phyloP scores from a whole-genome alignment of 2,113 vertebrate genomes.

The Parus major region DNA sequence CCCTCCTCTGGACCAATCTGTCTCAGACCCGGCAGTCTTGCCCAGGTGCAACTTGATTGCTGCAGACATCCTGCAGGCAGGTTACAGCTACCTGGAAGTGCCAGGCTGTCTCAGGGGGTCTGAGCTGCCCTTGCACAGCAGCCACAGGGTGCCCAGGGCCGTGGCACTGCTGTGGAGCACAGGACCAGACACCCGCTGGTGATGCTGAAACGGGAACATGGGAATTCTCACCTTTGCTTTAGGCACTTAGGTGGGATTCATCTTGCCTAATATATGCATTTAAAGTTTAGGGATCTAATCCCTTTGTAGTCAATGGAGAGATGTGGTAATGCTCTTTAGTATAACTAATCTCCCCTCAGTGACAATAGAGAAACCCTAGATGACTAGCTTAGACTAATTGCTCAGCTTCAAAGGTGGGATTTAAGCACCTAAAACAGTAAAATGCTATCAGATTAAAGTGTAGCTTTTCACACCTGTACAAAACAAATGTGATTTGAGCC shows the following conservation, averaged over 20 bases:
- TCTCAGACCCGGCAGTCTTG: background rate
- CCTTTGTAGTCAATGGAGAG: background rate
- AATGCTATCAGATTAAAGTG: slow-evolving; percentile 46
- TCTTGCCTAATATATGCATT: background rate
- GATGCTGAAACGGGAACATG: background rate
- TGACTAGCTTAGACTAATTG: slow-evolving; percentile 50
- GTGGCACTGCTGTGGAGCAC: background rate
- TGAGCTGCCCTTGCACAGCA: background rate
- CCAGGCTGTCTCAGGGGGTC: background rate
- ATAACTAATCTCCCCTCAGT: slow-evolving; percentile 24
- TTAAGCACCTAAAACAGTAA: slow-evolving; percentile 9
- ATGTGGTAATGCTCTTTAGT: slow-evolving; percentile 35
- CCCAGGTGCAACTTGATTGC: background rate
- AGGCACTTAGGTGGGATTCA: background rate
- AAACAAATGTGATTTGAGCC: slow-evolving; percentile 17
- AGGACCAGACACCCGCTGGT: accelerated
- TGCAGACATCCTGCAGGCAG: background rate
- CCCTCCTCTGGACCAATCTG: background rate
- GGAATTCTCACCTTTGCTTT: background rate
- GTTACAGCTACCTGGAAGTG: background rate
- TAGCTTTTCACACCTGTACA: slow-evolving; percentile 11
- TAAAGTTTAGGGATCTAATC: slow-evolving; percentile 31
- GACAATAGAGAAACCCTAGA: slow-evolving; percentile 9
- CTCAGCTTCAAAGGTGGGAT: slow-evolving; percentile 36
- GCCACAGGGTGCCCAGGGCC: accelerated